Evolutionary conservation across 2,113 vertebrate species (phyloP).

Genomic region (Sakesphorus luctuosus): DNA sequence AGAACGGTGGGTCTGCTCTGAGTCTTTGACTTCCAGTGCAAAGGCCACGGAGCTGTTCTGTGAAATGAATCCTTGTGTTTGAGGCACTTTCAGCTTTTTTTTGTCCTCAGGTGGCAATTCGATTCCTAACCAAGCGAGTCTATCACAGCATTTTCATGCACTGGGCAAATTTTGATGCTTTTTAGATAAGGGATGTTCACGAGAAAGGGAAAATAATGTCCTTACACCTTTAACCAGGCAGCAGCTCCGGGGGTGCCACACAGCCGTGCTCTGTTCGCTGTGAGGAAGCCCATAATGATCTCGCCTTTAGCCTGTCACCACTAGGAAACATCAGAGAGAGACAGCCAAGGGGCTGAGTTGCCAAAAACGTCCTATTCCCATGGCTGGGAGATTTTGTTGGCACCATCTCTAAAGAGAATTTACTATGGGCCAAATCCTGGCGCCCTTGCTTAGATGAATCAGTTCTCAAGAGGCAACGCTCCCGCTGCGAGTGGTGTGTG

Average conservation of each 20-base stretch:
- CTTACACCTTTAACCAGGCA: slow-evolving; percentile 45
- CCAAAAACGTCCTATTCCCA: slow-evolving; percentile 72
- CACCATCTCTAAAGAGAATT: slow-evolving; percentile 58
- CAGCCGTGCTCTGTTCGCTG: slow-evolving; percentile 51
- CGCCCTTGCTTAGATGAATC: slow-evolving; percentile 28
- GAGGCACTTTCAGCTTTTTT: not conserved
- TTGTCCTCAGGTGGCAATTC: not conserved
- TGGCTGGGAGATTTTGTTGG: slow-evolving; percentile 64
- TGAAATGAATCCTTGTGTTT: not conserved
- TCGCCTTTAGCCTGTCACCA: slow-evolving; percentile 68
- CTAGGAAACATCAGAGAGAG: slow-evolving; percentile 66
- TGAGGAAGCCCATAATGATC: slow-evolving; percentile 73
- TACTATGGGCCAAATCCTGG: slow-evolving; percentile 55
- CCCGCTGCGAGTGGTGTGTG: not conserved
- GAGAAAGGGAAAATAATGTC: slow-evolving; percentile 23
- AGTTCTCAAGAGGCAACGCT: slow-evolving; percentile 41
- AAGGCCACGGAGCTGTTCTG: not conserved
- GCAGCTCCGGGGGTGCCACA: slow-evolving; percentile 69
- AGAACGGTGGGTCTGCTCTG: not conserved
- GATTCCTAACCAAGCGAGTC: not conserved
- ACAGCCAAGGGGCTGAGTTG: slow-evolving; percentile 42
- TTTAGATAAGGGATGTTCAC: not conserved
- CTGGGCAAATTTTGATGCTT: not conserved
- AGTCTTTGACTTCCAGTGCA: not conserved
- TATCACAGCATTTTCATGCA: not conserved